phyloP scores from a whole-genome alignment of 1,140 invertebrate genomes.

The Drusus annulatus region DNA sequence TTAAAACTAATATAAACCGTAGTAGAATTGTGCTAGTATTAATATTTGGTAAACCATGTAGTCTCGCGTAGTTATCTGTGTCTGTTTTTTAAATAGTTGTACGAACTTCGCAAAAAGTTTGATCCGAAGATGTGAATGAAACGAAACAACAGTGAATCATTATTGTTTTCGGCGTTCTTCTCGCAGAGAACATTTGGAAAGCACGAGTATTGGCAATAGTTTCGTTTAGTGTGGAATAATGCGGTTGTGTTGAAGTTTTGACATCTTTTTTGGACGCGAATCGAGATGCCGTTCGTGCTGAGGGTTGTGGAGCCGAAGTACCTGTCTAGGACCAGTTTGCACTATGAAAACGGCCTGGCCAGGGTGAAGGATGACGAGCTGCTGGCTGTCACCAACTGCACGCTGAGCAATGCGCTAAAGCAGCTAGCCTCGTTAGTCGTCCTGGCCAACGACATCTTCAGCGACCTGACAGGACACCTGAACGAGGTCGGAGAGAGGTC shows the following conservation, averaged over 20 bases:
- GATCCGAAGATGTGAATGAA: constrained; percentile 30
- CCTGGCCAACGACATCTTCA: constrained; percentile 84
- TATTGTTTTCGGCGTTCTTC: constrained; percentile 31
- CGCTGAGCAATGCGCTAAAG: constrained; percentile 81
- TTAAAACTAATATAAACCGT: constrained; percentile 13
- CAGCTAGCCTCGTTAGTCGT: constrained; percentile 85
- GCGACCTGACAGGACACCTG: constrained; percentile 79
- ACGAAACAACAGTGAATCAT: constrained; percentile 11
- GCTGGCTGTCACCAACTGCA: constrained; percentile 83
- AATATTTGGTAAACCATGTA: constrained; percentile 17
- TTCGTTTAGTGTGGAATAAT: constrained; percentile 1
- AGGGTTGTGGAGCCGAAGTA: constrained; percentile 79
- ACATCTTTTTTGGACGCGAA: neutral
- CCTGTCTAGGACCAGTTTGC: constrained; percentile 76
- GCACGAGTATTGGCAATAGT: neutral
- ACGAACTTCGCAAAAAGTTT: constrained; percentile 29
- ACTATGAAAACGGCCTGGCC: constrained; percentile 72
- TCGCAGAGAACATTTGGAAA: constrained; percentile 30
- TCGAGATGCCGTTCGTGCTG: constrained; percentile 81
- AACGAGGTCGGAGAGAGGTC: constrained; percentile 78
- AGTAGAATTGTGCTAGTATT: constrained; percentile 1
- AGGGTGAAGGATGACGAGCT: constrained; percentile 78
- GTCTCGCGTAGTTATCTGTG: constrained; percentile 8
- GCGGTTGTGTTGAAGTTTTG: neutral
- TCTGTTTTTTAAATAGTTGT: constrained; percentile 14